Evolutionary conservation across 2,888 invertebrate genomes (phyloP).

Genomic region (Drosophila monieri): DNA sequence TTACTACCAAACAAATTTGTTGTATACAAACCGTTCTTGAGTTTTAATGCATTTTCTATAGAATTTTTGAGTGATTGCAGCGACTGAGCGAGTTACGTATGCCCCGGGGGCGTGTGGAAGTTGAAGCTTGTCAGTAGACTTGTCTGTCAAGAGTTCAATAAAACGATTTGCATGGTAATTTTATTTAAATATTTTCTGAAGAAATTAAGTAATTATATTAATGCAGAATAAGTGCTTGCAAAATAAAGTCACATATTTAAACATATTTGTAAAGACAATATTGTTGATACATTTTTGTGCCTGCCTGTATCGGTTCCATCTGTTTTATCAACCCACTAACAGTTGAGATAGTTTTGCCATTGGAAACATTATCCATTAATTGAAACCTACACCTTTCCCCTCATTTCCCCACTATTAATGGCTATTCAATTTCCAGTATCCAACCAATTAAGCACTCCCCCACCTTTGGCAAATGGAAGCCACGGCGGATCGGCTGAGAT

Average conservation of each 20-base stretch:
- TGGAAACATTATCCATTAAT: not conserved
- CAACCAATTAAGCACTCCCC: conserved; percentile 37
- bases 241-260: too few species aligned
- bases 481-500: conserved; percentile 31
- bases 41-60: conserved; percentile 77
- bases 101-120: conserved; percentile 6
- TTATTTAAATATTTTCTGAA: conserved; percentile 1
- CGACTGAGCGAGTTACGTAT: conserved; percentile 3
- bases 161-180: not conserved
- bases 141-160: not conserved
- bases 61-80: conserved; percentile 74
- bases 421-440: conserved; percentile 36
- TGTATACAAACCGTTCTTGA: conserved; percentile 77
- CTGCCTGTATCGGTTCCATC: not conserved
- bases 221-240: too few species aligned
- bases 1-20: conserved; percentile 80
- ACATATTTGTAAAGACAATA: too few species aligned
- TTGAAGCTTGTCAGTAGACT: not conserved
- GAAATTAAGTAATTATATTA: not conserved
- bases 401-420: conserved; percentile 17
- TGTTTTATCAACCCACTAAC: not conserved
- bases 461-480: conserved; percentile 40
- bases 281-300: too few species aligned
- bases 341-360: not conserved
- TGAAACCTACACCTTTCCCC: not conserved